phyloP scores from a whole-genome alignment of 1,140 invertebrate species.

The Thaumetopoea pityocampa region DNA sequence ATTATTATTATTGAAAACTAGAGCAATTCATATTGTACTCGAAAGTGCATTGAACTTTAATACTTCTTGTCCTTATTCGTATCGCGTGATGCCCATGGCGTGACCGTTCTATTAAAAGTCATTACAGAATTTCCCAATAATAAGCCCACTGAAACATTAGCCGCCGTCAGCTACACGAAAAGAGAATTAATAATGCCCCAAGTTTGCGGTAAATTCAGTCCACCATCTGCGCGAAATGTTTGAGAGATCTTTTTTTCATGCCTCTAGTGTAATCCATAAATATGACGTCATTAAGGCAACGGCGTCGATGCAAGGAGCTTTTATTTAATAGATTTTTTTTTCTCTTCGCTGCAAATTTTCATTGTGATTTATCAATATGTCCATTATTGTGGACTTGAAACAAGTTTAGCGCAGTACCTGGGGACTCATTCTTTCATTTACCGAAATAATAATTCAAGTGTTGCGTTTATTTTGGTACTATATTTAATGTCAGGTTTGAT shows the following conservation, averaged over 20 bases:
- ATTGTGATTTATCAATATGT: slow-evolving; percentile 59
- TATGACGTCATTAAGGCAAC: slow-evolving; percentile 27
- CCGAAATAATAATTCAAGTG: no score
- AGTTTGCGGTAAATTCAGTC: slow-evolving; percentile 52
- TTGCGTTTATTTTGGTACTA: no score
- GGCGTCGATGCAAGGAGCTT: slow-evolving; percentile 24
- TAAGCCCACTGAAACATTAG: slow-evolving; percentile 57
- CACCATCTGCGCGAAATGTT: slow-evolving; percentile 53
- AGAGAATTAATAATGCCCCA: slow-evolving; percentile 62
- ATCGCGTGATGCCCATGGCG: slow-evolving; percentile 47
- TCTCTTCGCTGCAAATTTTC: slow-evolving; percentile 12
- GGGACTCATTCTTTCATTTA: slow-evolving; percentile 64
- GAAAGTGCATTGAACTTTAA: slow-evolving; percentile 38
- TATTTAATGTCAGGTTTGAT: no score
- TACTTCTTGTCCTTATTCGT: slow-evolving; percentile 30
- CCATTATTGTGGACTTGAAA: slow-evolving; percentile 38
- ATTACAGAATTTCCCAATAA: slow-evolving; percentile 68
- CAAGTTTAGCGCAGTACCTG: slow-evolving; percentile 21
- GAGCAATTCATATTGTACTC: no score
- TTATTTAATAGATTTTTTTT: slow-evolving; percentile 48
- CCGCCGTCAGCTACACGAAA: slow-evolving; percentile 50
- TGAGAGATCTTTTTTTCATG: slow-evolving; percentile 35
- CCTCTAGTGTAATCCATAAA: slow-evolving; percentile 32
- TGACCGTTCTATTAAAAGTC: slow-evolving; percentile 58
- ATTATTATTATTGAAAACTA: no score